Conservation (phyloP, 2,113 vertebrate species). For the Corythaixoides concolor region DNA sequence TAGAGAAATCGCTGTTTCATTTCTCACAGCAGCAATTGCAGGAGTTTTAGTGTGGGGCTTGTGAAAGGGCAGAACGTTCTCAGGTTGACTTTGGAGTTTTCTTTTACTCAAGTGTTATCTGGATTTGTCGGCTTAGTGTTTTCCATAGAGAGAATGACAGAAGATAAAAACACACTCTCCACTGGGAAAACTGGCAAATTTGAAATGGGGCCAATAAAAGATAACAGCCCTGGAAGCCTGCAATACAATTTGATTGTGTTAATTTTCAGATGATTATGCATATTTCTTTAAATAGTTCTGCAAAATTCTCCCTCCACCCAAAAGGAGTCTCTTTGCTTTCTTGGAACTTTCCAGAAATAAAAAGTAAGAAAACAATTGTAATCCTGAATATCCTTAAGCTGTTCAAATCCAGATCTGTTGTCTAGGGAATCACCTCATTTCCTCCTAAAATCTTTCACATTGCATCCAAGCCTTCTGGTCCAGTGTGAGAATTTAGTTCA, state of each 20-base stretch:
- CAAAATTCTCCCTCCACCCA: not conserved
- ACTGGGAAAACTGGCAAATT: not conserved
- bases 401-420: constrained; percentile 14
- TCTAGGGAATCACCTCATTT: constrained; percentile 34
- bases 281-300: constrained; percentile 2
- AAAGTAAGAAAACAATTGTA: not conserved
- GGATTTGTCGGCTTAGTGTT: not conserved
- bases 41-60: not conserved
- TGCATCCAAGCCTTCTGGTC: not conserved
- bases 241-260: not conserved
- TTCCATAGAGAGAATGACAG: not conserved
- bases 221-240: constrained; percentile 26
- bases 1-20: not conserved
- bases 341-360: not conserved
- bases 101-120: not conserved
- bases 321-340: not conserved
- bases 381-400: constrained; percentile 1
- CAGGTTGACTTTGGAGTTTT: not conserved
- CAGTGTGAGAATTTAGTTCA: not conserved
- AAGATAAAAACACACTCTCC: not conserved
- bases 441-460: not conserved
- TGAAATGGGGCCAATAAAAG: constrained; percentile 11
- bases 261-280: constrained; percentile 11
- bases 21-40: not conserved
- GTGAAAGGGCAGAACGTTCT: not conserved